A percentile compares a stretch with the other conserved stretches of the same genome.
These are phyloP conservation scores for Zapus hudsonius DNA, from an alignment of 2,113 vertebrate species.

Conservation along the genomic window DNA sequence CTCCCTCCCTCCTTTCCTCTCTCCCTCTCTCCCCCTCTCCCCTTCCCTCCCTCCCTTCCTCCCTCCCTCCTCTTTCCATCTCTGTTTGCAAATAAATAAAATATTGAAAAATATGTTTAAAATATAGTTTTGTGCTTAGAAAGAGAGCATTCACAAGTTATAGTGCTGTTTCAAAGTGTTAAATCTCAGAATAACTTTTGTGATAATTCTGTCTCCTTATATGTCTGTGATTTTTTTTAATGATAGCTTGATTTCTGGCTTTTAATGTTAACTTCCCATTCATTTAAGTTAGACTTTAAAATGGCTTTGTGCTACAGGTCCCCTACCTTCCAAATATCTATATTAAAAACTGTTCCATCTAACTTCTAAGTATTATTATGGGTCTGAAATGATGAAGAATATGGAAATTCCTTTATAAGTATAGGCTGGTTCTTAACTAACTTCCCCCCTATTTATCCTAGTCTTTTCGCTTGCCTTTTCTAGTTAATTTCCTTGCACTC, in stretches of 20 bases:
- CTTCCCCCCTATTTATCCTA: background rate
- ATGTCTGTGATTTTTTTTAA: background rate
- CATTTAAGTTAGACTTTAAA: slow-evolving; percentile 27
- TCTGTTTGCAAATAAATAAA: too few species aligned
- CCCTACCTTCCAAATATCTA: background rate
- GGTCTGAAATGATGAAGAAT: slow-evolving; percentile 8
- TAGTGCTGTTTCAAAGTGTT: background rate
- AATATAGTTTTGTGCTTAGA: slow-evolving; percentile 16
- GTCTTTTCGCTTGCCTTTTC: slow-evolving; percentile 20
- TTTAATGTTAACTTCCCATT: slow-evolving; percentile 11
- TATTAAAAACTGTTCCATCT: slow-evolving; percentile 3
- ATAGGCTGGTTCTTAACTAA: background rate
- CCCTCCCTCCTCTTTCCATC: too few species aligned
- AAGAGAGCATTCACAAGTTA: background rate
- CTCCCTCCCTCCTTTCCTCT: too few species aligned
- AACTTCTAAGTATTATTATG: background rate
- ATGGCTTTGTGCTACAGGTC: background rate
- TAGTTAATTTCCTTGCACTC: slow-evolving; percentile 26
- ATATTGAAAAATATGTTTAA: too few species aligned
- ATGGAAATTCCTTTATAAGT: background rate
- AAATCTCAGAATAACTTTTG: background rate
- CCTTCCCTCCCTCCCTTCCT: too few species aligned
- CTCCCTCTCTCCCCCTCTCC: too few species aligned
- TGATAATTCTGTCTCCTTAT: slow-evolving; percentile 8
- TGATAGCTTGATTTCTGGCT: background rate